Percentiles rank a stretch among this genome's conserved stretches.
phyloP scores from a whole-genome alignment of 2,888 invertebrate genomes.

The Limnephilus auricula region DNA sequence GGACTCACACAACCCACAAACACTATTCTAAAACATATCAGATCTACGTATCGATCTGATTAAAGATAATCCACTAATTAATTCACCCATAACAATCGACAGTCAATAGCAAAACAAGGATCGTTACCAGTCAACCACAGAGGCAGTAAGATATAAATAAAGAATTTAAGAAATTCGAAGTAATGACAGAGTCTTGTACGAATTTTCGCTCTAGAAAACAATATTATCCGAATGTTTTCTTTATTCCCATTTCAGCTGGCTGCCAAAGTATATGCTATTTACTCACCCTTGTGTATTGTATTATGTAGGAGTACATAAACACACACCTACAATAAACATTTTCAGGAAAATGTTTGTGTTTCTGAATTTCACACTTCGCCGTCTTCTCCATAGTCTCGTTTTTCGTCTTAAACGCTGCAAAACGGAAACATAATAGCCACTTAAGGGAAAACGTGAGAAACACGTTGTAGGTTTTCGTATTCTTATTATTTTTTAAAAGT shows the following conservation, averaged over 20 bases:
- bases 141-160: background rate
- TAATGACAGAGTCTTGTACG: background rate
- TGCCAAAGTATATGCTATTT: background rate
- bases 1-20: too few species aligned
- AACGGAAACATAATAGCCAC: background rate
- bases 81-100: too few species aligned
- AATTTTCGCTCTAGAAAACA: background rate
- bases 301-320: background rate
- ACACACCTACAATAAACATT: background rate
- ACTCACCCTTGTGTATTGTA: background rate
- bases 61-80: too few species aligned
- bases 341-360: background rate
- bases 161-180: background rate
- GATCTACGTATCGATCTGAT: too few species aligned
- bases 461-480: background rate
- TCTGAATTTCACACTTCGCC: background rate
- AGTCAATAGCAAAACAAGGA: too few species aligned
- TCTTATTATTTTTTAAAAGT: background rate
- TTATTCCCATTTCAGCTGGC: background rate
- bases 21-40: too few species aligned
- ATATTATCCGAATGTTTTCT: background rate
- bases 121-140: too few species aligned
- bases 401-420: background rate
- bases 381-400: background rate
- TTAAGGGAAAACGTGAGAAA: background rate